phyloP scores from a whole-genome alignment of 2,113 vertebrate genomes.

The Progne subis region DNA sequence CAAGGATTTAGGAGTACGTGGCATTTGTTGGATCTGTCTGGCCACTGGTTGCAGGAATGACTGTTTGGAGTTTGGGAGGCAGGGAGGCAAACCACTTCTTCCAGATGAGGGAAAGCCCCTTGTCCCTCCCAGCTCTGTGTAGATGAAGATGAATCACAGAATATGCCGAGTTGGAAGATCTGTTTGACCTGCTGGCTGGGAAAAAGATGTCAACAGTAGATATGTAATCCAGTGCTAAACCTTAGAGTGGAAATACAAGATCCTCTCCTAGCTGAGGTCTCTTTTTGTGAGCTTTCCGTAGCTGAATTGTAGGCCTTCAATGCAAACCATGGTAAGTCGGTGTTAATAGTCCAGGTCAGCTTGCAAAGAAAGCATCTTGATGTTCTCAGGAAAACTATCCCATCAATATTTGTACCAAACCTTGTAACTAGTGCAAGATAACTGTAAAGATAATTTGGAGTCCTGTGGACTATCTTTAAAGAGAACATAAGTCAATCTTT shows the following conservation, averaged over 20 bases:
- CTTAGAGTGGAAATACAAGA: neutral
- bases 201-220: neutral
- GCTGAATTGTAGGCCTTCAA: neutral
- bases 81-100: neutral
- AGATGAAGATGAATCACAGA: neutral
- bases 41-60: neutral
- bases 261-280: neutral
- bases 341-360: neutral
- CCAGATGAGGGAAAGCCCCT: neutral
- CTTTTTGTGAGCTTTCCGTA: neutral
- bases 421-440: neutral
- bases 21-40: neutral
- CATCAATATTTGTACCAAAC: neutral
- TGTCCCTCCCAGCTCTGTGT: neutral
- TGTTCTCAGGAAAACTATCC: neutral
- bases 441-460: neutral
- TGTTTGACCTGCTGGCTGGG: neutral
- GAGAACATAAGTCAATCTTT: neutral
- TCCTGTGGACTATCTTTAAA: neutral
- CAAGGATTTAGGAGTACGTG: accelerated
- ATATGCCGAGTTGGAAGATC: neutral
- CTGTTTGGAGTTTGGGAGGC: neutral
- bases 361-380: neutral
- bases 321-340: neutral
- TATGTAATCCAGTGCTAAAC: neutral